These are phyloP conservation scores for Carettochelys insculpta DNA, from an alignment of 2,113 vertebrate genomes.

Conservation along the genomic window DNA sequence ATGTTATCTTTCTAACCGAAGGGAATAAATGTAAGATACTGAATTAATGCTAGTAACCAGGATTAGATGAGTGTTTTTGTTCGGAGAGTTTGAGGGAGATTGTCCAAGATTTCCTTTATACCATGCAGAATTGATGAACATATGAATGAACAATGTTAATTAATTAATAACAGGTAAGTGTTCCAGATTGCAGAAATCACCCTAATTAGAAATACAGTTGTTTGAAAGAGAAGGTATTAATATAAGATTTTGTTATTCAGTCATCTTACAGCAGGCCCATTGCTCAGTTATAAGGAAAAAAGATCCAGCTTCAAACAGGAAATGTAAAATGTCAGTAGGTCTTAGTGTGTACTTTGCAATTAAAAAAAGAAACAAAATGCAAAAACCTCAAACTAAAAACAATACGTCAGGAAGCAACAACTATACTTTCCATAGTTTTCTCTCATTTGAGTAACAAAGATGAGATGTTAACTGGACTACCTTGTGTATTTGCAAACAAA, in stretches of 20 bases:
- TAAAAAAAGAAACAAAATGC: too few species aligned
- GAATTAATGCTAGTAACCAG: background rate
- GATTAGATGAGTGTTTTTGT: background rate
- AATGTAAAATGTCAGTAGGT: background rate
- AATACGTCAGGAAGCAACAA: background rate
- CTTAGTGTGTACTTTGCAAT: background rate
- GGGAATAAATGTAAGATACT: background rate
- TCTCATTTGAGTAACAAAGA: background rate
- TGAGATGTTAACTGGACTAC: background rate
- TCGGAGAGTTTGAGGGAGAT: background rate
- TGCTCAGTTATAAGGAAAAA: background rate
- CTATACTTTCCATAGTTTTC: background rate
- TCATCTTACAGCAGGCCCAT: background rate
- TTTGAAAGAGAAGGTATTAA: background rate
- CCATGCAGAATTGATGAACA: background rate
- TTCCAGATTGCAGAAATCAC: background rate
- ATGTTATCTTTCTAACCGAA: background rate
- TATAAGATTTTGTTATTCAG: background rate
- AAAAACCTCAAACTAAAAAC: background rate
- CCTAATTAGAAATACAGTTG: background rate
- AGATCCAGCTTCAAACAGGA: background rate
- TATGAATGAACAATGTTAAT: too few species aligned
- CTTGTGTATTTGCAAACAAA: background rate
- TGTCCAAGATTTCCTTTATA: background rate
- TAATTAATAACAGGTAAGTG: background rate